Evolutionary conservation across 92 coral and sea anemone genomes (phyloP), one percentile per base, ranked within the genome.

Genomic region (Epizoanthus fatuus): DNA sequence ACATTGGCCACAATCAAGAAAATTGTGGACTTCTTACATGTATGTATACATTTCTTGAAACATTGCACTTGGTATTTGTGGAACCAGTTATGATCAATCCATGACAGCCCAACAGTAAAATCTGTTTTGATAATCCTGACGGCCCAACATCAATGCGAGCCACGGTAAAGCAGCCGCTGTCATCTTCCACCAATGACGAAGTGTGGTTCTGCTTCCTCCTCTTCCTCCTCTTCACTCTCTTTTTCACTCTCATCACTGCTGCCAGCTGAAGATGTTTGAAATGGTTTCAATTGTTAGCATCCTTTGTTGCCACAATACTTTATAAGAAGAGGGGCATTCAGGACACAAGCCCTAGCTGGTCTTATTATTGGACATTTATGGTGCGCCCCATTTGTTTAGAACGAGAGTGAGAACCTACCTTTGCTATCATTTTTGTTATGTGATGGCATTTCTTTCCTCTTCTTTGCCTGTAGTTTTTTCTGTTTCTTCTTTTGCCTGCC

Each of bases 401-500:
- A 49, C 1, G 14, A 8, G 53, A 49, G 13, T 49, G 14, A 49
- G 53, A 82, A 75, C 84, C 29, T 67, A 75, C 73, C 80, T 81
- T 69, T 45, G 16, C 39, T 60, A 17, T 29, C 39, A n/a, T 13
- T 44, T 38, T 66, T 11, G 9, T 62, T 37, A 42, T 51, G 40
- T 68, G 60, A 63, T 45, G 70, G 54, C 85, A 54, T 55, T 35
- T 90, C 89, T 91, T 93, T 97, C 52, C 49, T 88, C 87, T 87
- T 95, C 84, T 97, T 97, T 13, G 94, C 89, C 70, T 87, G 86
- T 37, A 80, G 73, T 72, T 96, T 94, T 84, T 90, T 93, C 86
- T 94, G 98, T 72, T 97, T 97, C 70, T 89, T 97, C 79, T 94
- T 95, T 69, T 88, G 95, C 40, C 92, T 88, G 56, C 29, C 12